phyloP scores from a whole-genome alignment of 2,113 vertebrate genomes.

The Mustela lutreola region DNA sequence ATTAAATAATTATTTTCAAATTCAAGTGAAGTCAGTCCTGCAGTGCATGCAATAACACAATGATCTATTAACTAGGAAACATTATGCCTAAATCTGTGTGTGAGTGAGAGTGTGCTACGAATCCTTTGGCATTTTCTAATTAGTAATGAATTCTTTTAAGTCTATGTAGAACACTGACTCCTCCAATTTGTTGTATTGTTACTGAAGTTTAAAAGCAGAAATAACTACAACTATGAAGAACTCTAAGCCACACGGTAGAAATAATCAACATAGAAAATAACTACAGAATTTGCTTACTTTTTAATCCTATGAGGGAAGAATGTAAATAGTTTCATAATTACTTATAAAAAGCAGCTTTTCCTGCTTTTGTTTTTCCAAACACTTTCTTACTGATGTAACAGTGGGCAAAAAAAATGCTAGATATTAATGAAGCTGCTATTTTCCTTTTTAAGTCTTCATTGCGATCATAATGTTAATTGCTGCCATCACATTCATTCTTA shows the following conservation, averaged over 20 bases:
- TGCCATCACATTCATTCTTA: conserved; percentile 72
- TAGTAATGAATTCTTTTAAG: conserved; percentile 30
- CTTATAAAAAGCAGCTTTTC: conserved; percentile 53
- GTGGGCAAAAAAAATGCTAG: not conserved
- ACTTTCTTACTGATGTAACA: conserved; percentile 39
- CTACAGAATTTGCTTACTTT: conserved; percentile 54
- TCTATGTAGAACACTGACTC: not conserved
- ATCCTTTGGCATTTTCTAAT: conserved; percentile 49
- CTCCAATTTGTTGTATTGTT: conserved; percentile 22
- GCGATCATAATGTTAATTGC: conserved; percentile 58
- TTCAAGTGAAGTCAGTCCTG: not conserved
- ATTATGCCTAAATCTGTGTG: conserved; percentile 28
- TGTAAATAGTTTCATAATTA: conserved; percentile 68
- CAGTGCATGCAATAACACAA: not conserved
- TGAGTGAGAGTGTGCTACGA: not conserved
- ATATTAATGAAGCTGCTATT: conserved; percentile 54
- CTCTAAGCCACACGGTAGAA: not conserved
- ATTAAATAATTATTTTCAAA: conserved; percentile 18
- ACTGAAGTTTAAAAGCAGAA: conserved; percentile 71
- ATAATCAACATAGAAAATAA: conserved; percentile 52
- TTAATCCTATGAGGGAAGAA: conserved; percentile 14
- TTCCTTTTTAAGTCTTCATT: conserved; percentile 61
- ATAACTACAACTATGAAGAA: conserved; percentile 56
- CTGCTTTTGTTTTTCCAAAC: conserved; percentile 47
- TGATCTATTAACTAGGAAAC: conserved; percentile 52